These are phyloP conservation scores for Elysia chlorotica DNA, from an alignment of 1,140 invertebrate genomes.

Conservation along the genomic window DNA sequence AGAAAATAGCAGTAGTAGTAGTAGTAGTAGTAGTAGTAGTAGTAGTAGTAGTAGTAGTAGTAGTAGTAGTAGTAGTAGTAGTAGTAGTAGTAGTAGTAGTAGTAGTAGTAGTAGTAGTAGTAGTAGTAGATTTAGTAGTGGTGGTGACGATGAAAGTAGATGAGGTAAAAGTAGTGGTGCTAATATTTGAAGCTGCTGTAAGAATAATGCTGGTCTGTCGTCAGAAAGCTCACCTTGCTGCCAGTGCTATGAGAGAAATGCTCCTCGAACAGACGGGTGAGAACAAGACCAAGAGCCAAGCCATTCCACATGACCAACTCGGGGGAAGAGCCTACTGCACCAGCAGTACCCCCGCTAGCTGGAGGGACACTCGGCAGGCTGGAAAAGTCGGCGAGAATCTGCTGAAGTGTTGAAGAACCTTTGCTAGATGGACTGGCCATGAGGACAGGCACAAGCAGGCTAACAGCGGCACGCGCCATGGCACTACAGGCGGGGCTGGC, in stretches of 20 bases:
- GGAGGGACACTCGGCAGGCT: no score
- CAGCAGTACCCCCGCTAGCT: slow-evolving; percentile 12
- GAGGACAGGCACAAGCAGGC: slow-evolving; percentile 34
- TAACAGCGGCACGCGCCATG: slow-evolving; percentile 35
- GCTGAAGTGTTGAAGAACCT: neutral
- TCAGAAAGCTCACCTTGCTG: slow-evolving; percentile 29
- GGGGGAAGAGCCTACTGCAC: no score
- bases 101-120: neutral
- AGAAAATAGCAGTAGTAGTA: neutral
- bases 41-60: neutral
- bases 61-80: neutral
- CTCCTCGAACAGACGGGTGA: slow-evolving; percentile 38
- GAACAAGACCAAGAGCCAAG: slow-evolving; percentile 36
- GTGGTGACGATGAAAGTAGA: no score
- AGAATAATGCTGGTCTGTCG: no score
- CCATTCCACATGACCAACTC: slow-evolving; percentile 33
- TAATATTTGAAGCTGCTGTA: no score
- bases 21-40: neutral
- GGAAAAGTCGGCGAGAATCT: slow-evolving; percentile 30
- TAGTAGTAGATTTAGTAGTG: neutral
- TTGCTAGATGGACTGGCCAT: no score
- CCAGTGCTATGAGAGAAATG: slow-evolving; percentile 42
- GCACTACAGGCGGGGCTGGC: slow-evolving; percentile 36
- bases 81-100: neutral
- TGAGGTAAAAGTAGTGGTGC: no score